Evolutionary conservation across 1,140 invertebrate genomes (phyloP), one percentile per base, ranked within the genome.

Genomic region (Eueides isabella): DNA sequence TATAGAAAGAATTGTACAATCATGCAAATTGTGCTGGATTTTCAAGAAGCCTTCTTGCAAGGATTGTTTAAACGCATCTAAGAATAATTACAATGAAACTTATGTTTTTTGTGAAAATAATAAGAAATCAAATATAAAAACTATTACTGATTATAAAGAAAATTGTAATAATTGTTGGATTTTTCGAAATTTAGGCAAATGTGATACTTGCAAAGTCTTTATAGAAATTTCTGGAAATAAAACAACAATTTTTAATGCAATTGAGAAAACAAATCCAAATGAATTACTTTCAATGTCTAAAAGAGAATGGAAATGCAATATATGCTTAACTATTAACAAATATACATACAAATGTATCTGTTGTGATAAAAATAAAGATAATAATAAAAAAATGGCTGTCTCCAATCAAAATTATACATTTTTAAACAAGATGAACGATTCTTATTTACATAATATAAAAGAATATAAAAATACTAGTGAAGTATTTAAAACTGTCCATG

Each of bases 1-100:
- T 31, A 31, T 23, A 29, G 11, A 48, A 63, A 48, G 64, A 33
- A 31, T 16, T 63, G n/a, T 69, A 75, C 63, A 29, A n/a, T 29
- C 65, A 65, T 88, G 87, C 71, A 83, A 83, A 30, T 76, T 72
- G 68, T 89, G 86, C 71, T 89, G 86, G 85, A 78, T 88, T 67
- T 89, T 88, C 65, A 82, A 83, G 29, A 82, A 78, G 71, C 29
- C 80, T 29, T 71, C 48, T 44, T 84, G 84, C 69, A 64, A 76
- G 31, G 55, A 69, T 38, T 86, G 83, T 70, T 67, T 78, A 72
- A 55, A 26, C 1, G 29, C 26, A 12, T 28, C 30, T 28, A 19
- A 66, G 33, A 16, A 12, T 2, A 55, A 26, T 55, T 23, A 23
- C 3, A 55, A 26, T 26, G 48, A 55, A 55, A 26, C 19, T 55